These are phyloP conservation scores for Drosophila cracens DNA, from an alignment of 2,888 invertebrate genomes.

Conservation along the genomic window DNA sequence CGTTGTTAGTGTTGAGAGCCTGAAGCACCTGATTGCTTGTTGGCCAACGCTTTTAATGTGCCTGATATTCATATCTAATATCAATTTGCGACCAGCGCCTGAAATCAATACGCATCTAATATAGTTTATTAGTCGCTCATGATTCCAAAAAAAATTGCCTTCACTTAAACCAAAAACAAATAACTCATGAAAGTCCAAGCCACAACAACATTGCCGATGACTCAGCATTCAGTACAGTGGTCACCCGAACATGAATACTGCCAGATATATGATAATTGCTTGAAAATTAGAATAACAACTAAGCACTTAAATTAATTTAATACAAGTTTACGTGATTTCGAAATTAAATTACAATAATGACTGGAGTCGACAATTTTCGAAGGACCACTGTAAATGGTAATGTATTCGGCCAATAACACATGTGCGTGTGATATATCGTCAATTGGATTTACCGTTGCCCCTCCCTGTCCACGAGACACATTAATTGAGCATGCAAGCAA, in stretches of 20 bases:
- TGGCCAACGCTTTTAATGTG: conserved; percentile 55
- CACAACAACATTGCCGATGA: conserved; percentile 25
- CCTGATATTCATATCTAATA: conserved; percentile 65
- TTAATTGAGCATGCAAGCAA: conserved; percentile 27
- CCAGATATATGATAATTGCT: not conserved
- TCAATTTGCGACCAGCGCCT: conserved; percentile 56
- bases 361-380: not conserved
- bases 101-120: conserved; percentile 15
- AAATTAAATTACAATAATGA: not conserved
- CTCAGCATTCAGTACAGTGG: conserved; percentile 33
- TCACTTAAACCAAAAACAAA: conserved; percentile 20
- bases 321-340: not conserved
- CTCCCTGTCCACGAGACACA: not conserved
- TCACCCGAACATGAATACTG: not conserved
- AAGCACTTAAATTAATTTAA: not conserved
- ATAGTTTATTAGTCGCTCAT: conserved; percentile 13
- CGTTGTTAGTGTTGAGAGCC: conserved; percentile 22
- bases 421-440: conserved; percentile 18
- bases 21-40: conserved; percentile 55
- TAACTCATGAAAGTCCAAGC: conserved; percentile 46
- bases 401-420: not conserved
- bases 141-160: not conserved
- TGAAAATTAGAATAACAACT: not conserved
- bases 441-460: conserved; percentile 27
- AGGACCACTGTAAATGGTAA: conserved; percentile 3